Evolutionary conservation across 37 sponge, comb jelly and placozoan species (phyloP).

Genomic region (Bolinopsis microptera): DNA sequence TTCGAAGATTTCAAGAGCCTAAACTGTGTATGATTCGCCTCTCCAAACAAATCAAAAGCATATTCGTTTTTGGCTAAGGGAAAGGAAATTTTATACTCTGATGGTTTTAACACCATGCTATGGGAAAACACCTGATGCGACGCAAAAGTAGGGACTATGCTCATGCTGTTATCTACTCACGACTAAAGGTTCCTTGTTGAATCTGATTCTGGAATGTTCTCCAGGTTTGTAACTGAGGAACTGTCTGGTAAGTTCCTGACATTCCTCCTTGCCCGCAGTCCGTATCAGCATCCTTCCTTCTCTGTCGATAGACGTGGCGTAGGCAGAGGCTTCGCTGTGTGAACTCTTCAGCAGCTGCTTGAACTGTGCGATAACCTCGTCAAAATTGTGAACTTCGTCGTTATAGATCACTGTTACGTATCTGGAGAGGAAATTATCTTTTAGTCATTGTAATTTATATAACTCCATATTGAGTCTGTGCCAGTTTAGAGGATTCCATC

Average conservation of each 20-base stretch:
- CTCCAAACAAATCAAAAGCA: no score
- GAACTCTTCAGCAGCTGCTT: slow-evolving; percentile 31
- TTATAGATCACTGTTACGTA: slow-evolving; percentile 47
- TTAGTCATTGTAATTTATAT: background rate
- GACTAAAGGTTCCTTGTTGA: slow-evolving; percentile 15
- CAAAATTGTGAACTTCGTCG: slow-evolving; percentile 63
- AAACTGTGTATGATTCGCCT: no score
- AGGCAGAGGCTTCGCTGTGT: slow-evolving; percentile 54
- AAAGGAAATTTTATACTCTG: no score
- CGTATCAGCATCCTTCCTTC: slow-evolving; percentile 48
- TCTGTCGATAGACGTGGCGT: slow-evolving; percentile 39
- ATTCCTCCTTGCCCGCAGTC: background rate
- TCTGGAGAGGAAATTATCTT: background rate
- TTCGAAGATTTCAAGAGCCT: no score
- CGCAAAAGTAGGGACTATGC: no score
- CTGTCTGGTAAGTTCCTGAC: background rate
- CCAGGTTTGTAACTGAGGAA: slow-evolving; percentile 23
- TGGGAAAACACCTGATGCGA: no score
- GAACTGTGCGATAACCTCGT: slow-evolving; percentile 59
- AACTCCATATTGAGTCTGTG: no score
- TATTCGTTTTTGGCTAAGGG: no score
- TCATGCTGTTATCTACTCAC: no score
- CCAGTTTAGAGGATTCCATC: no score
- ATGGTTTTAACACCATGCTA: no score
- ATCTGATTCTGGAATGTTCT: background rate